Base-by-base conservation (phyloP, 2,888 invertebrate species). In the Eudemis profundana region DNA sequence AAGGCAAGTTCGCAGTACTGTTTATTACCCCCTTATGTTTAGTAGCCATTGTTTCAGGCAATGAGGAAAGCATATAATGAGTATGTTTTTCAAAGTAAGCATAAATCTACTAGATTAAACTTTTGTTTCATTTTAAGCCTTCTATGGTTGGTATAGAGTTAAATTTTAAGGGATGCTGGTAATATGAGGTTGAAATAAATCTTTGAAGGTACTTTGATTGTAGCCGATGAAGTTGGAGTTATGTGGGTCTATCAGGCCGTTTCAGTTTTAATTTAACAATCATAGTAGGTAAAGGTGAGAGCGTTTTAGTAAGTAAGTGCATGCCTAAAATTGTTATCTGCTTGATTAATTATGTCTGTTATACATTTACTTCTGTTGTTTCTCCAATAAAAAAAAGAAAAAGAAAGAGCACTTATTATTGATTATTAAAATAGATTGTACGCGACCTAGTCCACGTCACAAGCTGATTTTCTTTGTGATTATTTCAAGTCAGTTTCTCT, bases 31-130 rank as follows among this genome's bases (percentile, higher is more conserved):
- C 62, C 53, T 69, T 60, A 65, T 54, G 56, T 66, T 62, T 66
- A 66, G 50, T 38, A 33, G 42, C 69, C 61, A 71, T 71, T 70
- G 71, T 71, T 71, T 54, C 36, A 19, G 19, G 59, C 61, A 70
- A 70, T 68, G 70, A 68, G 68, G 67, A 49, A 64, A 50, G 27
- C 47, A 19, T 51, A 53, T 63, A 64, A 64, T 50, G 63, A 64
- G 21, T 57, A 47, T 54, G 56, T 57, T 50, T 64, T 63, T 63
- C 38, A 56, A 61, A 54, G 36, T 38, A 15, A 12, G 54, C 17
- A 36, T 38, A 46, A 42, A 61, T 36, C 51, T 17, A 2, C 29
- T 14, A 4, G 8, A 12, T 7, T 15, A 0, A 8, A 3, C 8
- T 8, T 44, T 17, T 10, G 4, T 29, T 12, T 15, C 12, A 33